Evolutionary conservation across 1,140 invertebrate genomes (phyloP).

Genomic region (Orius insidiosus): DNA sequence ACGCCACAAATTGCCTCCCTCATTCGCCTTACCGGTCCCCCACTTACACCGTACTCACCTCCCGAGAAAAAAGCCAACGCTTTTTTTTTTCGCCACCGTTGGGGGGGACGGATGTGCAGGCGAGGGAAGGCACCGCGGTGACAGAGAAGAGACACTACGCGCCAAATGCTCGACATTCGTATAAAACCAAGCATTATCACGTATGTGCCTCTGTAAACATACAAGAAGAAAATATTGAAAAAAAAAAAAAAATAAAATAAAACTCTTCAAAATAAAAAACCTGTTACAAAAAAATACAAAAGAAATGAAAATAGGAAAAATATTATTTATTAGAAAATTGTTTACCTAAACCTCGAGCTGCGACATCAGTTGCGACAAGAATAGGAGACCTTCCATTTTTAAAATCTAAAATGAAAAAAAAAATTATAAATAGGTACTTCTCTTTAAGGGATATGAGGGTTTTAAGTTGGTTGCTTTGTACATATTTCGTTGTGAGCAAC

Average conservation of each 20-base stretch:
- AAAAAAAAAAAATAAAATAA: neutral
- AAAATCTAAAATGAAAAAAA: conserved; percentile 55
- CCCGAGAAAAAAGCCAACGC: too few relatives aligned
- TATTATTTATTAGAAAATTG: neutral
- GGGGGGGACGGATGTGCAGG: neutral
- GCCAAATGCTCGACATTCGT: conserved; percentile 9
- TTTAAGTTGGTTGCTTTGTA: neutral
- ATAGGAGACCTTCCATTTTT: conserved; percentile 83
- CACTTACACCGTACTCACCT: too few relatives aligned
- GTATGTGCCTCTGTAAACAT: conserved; percentile 10
- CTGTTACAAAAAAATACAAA: conserved; percentile 1
- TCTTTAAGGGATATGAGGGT: neutral
- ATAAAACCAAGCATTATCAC: conserved; percentile 10
- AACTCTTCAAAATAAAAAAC: conserved; percentile 1
- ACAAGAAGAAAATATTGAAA: conserved; percentile 10
- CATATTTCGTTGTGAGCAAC: too few relatives aligned
- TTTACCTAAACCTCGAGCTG: conserved; percentile 74
- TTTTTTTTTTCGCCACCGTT: neutral
- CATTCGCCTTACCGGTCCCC: too few relatives aligned
- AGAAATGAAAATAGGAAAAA: neutral
- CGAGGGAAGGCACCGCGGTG: conserved; percentile 1
- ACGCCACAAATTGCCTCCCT: too few relatives aligned
- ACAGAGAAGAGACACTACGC: conserved; percentile 10
- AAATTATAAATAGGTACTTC: neutral
- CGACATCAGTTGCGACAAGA: conserved; percentile 95